Evolutionary conservation across 2,888 invertebrate genomes (phyloP), one percentile per base, ranked within the genome.

Genomic region (Stenoptilia bipunctidactyla): DNA sequence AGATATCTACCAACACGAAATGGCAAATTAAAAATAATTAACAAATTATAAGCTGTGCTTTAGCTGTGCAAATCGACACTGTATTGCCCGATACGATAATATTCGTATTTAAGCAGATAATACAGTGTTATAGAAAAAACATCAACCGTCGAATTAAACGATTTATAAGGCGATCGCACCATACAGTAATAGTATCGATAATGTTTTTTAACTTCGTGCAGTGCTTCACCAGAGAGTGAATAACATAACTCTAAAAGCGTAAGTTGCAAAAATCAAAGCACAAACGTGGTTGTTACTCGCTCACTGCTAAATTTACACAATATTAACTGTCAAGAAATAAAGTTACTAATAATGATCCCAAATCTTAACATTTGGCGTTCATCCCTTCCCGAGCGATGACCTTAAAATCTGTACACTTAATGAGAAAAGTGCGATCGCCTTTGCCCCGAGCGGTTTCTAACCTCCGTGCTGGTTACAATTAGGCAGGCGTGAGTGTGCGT

Each of bases 401-500:
- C n/a, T n/a, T n/a, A n/a, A n/a, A n/a, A n/a, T n/a, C n/a, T n/a
- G n/a, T n/a, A n/a, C n/a, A n/a, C n/a, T n/a, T n/a, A n/a, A n/a
- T n/a, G n/a, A n/a, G n/a, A n/a, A n/a, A n/a, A 8, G 8, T 20
- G 20, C 20, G 20, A 20, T 5, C 20, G 20, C 20, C 20, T 30
- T 30, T 3, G 10, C 30, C 40, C 36, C 30, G 40, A 40, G 34
- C 34, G 25, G 14, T 34, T 15, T 33, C n/a, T 13, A 20, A 12
- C 20, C 36, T 10, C 10, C 20, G 20, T 20, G 20, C 20, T 30
- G 83, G 72, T 68, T 86, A 77, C 66, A 86, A 77, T 50, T 86
- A 76, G 77, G 75, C 73, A 75, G 69, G 75, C 83, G 83, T 62
- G 74, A 67, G 73, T 79, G 84, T 73, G 71, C 67, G 68, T 75